Percentiles rank a stretch among this genome's conserved stretches.
These are phyloP conservation scores for Manis javanica DNA, from an alignment of 2,797 vertebrate genomes.

Conservation along the genomic window DNA sequence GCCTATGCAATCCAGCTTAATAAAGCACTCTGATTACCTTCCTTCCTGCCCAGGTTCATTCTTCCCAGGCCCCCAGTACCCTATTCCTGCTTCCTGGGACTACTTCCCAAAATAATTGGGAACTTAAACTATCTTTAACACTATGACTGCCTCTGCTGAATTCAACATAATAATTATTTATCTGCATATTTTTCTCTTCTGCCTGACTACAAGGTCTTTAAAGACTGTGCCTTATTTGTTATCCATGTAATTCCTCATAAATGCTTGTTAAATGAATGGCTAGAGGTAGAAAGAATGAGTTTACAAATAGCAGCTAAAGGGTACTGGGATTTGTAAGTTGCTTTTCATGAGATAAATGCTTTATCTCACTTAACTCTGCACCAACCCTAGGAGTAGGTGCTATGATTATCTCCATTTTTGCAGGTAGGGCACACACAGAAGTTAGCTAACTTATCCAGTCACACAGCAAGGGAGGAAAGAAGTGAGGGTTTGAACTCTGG, in stretches of 20 bases:
- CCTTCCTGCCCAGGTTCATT: background rate
- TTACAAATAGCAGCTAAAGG: background rate
- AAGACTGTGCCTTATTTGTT: background rate
- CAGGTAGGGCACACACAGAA: background rate
- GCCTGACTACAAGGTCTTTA: background rate
- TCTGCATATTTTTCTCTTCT: background rate
- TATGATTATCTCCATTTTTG: background rate
- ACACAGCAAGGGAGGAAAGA: background rate
- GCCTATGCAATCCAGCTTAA: accelerated
- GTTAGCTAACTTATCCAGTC: background rate
- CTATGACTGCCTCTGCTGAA: background rate
- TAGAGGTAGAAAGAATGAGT: background rate
- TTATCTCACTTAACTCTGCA: background rate
- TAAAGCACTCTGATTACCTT: accelerated
- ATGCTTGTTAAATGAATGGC: background rate
- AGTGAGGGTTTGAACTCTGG: background rate
- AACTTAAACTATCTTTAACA: background rate
- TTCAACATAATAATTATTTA: background rate
- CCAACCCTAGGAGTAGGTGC: background rate
- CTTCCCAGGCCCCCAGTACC: background rate
- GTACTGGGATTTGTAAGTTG: accelerated
- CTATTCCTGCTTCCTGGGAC: background rate
- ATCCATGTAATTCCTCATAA: background rate
- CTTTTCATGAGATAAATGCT: no score
- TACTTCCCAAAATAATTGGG: background rate